A percentile compares a stretch with the other conserved stretches of the same genome.
Conservation (phyloP, 1,140 invertebrate species). For the Drosophila subpulchrella region DNA sequence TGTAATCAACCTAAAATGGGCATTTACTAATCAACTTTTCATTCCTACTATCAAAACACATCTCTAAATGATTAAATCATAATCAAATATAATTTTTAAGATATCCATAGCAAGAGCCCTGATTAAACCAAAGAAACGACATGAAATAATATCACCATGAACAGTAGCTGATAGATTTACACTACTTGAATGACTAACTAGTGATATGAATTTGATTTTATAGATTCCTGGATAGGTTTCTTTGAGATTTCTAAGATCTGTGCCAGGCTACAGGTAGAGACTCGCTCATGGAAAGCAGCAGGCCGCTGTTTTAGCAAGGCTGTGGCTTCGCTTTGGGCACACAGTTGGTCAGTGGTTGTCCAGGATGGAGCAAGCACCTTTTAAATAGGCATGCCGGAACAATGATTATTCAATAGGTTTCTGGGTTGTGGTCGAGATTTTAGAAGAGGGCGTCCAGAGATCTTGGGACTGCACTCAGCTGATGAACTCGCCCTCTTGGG, state of each 20-base stretch:
- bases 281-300: conserved; percentile 43
- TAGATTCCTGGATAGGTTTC: not conserved
- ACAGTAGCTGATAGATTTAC: not conserved
- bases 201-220: not conserved
- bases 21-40: no score
- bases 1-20: no score
- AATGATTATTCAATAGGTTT: no score
- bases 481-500: conserved; percentile 60
- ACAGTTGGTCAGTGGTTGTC: not conserved
- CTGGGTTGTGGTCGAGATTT: conserved; percentile 56
- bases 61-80: no score
- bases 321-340: conserved; percentile 52
- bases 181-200: not conserved
- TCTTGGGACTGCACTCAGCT: conserved; percentile 59
- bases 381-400: conserved; percentile 14
- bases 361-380: conserved; percentile 4
- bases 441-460: conserved; percentile 58
- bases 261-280: conserved; percentile 73
- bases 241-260: conserved; percentile 3
- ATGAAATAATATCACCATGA: not conserved
- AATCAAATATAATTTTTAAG: not conserved
- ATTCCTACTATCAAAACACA: no score
- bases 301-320: conserved; percentile 75
- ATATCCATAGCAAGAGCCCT: no score
- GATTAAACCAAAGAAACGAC: not conserved